These are phyloP conservation scores for Danaus chrysippus DNA, from an alignment of 2,888 invertebrate species.

Conservation along the genomic window DNA sequence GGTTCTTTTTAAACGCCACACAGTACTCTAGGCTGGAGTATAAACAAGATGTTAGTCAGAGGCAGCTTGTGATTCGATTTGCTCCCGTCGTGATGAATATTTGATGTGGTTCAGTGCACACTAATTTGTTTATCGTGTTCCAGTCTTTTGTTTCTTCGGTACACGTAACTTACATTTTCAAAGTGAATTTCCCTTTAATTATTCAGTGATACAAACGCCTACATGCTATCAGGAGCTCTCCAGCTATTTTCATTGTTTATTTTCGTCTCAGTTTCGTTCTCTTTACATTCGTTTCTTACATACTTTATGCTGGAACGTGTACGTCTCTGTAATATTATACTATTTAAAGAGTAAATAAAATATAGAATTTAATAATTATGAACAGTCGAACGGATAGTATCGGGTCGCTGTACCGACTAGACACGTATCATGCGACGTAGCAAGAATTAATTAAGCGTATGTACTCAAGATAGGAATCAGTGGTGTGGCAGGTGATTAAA, in stretches of 20 bases:
- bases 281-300: not conserved
- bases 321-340: no score
- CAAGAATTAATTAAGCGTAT: conserved; percentile 67
- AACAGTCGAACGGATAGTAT: conserved; percentile 18
- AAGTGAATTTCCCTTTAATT: conserved; percentile 51
- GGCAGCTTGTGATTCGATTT: conserved; percentile 74
- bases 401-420: conserved; percentile 38
- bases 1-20: no score
- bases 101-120: conserved; percentile 76
- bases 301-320: no score
- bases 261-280: not conserved
- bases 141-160: conserved; percentile 56
- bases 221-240: conserved; percentile 30
- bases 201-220: conserved; percentile 44
- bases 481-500: conserved; percentile 72
- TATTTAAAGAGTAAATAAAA: conserved; percentile 8
- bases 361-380: conserved; percentile 23
- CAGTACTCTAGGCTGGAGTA: conserved; percentile 36
- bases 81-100: conserved; percentile 76
- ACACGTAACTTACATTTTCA: conserved; percentile 41
- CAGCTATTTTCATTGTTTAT: conserved; percentile 3
- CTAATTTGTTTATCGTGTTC: conserved; percentile 77
- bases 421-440: conserved; percentile 47
- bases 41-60: conserved; percentile 64
- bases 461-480: conserved; percentile 64